phyloP scores from a whole-genome alignment of 1,140 invertebrate genomes.

The Goniozus legneri region DNA sequence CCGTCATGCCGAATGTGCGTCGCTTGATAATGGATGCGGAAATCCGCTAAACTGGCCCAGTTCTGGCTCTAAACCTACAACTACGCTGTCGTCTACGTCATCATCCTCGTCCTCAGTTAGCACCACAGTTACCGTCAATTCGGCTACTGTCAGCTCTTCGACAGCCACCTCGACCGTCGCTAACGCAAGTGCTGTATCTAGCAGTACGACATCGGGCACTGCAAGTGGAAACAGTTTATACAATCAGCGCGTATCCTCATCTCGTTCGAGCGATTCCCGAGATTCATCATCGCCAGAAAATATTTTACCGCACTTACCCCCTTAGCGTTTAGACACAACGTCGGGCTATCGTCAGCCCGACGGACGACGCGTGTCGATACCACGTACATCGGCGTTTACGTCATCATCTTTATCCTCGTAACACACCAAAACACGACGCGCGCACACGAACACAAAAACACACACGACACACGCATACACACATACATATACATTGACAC shows the following conservation, averaged over 20 bases:
- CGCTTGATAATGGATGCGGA: conserved; percentile 14
- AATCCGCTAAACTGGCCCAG: conserved; percentile 15
- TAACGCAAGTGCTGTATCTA: conserved; percentile 17
- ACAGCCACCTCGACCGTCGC: conserved; percentile 10
- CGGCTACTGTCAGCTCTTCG: conserved; percentile 21
- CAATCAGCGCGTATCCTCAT: conserved; percentile 21
- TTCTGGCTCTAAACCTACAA: conserved; percentile 3
- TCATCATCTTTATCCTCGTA: conserved; percentile 33
- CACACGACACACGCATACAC: too few relatives aligned
- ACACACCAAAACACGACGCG: too few relatives aligned
- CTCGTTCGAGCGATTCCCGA: conserved; percentile 21
- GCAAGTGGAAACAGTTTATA: conserved; percentile 21
- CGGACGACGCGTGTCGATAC: conserved; percentile 22
- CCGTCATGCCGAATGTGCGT: conserved; percentile 19
- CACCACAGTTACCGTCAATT: conserved; percentile 26
- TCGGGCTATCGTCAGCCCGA: conserved; percentile 18
- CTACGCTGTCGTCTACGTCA: conserved; percentile 3
- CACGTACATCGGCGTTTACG: conserved; percentile 17
- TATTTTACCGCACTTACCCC: conserved; percentile 45
- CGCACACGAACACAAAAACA: too few relatives aligned
- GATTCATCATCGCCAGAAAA: conserved; percentile 43
- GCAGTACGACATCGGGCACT: conserved; percentile 17
- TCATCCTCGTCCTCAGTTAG: conserved; percentile 22
- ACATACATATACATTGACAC: too few relatives aligned
- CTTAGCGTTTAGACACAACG: conserved; percentile 40